phyloP scores from a whole-genome alignment of 2,797 vertebrate genomes.

The Alectoris magna region DNA sequence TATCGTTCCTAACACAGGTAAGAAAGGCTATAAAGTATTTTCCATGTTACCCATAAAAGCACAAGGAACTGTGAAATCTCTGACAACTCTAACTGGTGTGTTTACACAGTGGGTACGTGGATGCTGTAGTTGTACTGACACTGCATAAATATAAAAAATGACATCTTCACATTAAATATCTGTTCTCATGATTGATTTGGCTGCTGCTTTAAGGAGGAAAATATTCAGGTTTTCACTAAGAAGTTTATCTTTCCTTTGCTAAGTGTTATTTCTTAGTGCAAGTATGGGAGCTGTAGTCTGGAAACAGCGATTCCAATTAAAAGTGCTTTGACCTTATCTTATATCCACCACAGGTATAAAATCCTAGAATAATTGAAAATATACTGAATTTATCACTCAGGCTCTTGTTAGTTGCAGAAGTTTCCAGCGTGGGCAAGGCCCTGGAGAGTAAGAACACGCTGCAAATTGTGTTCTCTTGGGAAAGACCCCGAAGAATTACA shows the following conservation, averaged over 20 bases:
- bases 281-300: background rate
- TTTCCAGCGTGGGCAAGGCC: background rate
- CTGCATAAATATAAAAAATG: background rate
- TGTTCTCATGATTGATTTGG: background rate
- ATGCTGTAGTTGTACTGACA: background rate
- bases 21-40: background rate
- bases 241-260: constrained; percentile 5
- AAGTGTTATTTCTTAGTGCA: background rate
- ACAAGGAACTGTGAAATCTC: background rate
- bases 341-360: background rate
- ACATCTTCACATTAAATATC: background rate
- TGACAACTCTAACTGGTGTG: background rate
- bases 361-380: background rate
- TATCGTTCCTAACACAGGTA: background rate
- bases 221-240: background rate
- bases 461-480: background rate
- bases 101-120: background rate
- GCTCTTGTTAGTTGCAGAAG: background rate
- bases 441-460: background rate
- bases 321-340: background rate
- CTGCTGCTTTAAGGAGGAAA: background rate
- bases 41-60: background rate
- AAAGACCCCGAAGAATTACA: background rate
- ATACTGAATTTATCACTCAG: background rate
- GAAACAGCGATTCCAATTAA: background rate